A percentile compares a stretch with the other conserved stretches of the same genome.
Conservation (phyloP, 2,888 invertebrate genomes). For the Torymus auratus region DNA sequence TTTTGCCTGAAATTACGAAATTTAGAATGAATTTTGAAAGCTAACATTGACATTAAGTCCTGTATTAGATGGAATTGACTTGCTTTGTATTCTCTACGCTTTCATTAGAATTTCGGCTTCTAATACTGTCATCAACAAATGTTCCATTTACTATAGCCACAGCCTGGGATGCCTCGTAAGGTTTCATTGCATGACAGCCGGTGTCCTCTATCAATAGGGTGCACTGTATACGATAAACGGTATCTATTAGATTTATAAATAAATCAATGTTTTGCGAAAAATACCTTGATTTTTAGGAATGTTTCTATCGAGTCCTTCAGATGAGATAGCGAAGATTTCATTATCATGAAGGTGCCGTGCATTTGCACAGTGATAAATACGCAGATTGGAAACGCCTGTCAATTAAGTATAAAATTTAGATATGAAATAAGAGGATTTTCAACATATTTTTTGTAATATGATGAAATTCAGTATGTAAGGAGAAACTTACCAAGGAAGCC, state of each 20-base stretch:
- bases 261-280: not conserved
- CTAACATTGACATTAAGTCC: too few species aligned
- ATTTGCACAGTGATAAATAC: conserved; percentile 72
- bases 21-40: too few species aligned
- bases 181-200: conserved; percentile 73
- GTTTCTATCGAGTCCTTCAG: conserved; percentile 68
- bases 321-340: conserved; percentile 70
- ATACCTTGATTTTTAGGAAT: conserved; percentile 72
- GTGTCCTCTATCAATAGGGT: conserved; percentile 77
- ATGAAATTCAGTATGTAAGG: too few species aligned
- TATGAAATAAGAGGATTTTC: too few species aligned
- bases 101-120: conserved; percentile 14
- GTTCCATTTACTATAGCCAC: conserved; percentile 78
- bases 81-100: not conserved
- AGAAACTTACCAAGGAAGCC: conserved; percentile 79
- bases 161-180: conserved; percentile 77
- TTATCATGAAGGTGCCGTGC: conserved; percentile 69
- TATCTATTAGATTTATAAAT: conserved; percentile 40
- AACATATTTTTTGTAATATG: too few species aligned
- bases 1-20: too few species aligned
- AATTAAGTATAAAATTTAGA: conserved; percentile 42
- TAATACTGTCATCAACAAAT: conserved; percentile 73
- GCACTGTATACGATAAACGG: conserved; percentile 67
- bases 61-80: not conserved
- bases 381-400: conserved; percentile 74